These are phyloP conservation scores for Lordiphosa stackelbergi DNA, from an alignment of 1,140 invertebrate species.

Conservation along the genomic window DNA sequence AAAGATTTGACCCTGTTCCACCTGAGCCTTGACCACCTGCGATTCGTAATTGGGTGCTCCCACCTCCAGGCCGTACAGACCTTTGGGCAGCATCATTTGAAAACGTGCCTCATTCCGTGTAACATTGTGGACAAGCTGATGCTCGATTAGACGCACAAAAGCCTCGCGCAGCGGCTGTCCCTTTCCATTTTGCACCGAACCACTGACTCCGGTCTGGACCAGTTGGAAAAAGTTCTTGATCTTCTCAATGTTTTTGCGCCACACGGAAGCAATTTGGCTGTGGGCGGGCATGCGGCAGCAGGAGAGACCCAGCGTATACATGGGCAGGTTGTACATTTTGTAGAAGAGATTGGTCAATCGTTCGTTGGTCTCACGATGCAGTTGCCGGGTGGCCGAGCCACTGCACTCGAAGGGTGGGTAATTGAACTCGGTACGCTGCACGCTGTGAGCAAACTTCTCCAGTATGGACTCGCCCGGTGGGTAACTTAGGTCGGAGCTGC, in stretches of 20 bases:
- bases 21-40: slow-evolving; percentile 72
- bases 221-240: slow-evolving; percentile 82
- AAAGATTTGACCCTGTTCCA: slow-evolving; percentile 60
- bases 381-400: slow-evolving; percentile 41
- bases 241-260: slow-evolving; percentile 85
- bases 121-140: slow-evolving; percentile 80
- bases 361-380: slow-evolving; percentile 52
- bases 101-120: slow-evolving; percentile 84
- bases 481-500: slow-evolving; percentile 59
- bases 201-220: slow-evolving; percentile 83
- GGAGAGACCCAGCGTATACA: slow-evolving; percentile 81
- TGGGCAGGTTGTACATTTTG: slow-evolving; percentile 79
- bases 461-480: slow-evolving; percentile 54
- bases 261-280: slow-evolving; percentile 83
- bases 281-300: slow-evolving; percentile 89
- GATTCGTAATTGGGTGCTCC: slow-evolving; percentile 80
- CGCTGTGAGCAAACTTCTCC: slow-evolving; percentile 63
- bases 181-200: slow-evolving; percentile 82
- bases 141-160: slow-evolving; percentile 81
- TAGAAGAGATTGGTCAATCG: slow-evolving; percentile 79
- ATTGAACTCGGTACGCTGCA: slow-evolving; percentile 64
- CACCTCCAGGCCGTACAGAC: slow-evolving; percentile 81
- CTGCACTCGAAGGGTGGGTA: slow-evolving; percentile 62
- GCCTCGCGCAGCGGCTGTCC: slow-evolving; percentile 84
- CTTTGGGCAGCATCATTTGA: slow-evolving; percentile 83